Evolutionary conservation across 2,797 vertebrate species (phyloP).

Genomic region (Gadopsis marmoratus): DNA sequence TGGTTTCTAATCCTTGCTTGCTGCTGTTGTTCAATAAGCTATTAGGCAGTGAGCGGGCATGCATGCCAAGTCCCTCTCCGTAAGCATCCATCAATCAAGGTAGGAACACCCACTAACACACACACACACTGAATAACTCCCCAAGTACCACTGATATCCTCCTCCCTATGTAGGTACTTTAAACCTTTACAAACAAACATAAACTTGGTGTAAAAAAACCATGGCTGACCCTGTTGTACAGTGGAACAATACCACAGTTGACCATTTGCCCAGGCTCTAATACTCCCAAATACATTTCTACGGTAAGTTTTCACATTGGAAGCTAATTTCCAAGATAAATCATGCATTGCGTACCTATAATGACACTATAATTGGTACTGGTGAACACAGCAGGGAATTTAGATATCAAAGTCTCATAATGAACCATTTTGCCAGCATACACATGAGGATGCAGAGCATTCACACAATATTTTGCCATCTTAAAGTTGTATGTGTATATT

Average conservation of each 20-base stretch:
- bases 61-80: slow-evolving; percentile 82
- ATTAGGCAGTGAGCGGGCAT: slow-evolving; percentile 84
- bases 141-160: slow-evolving; percentile 24
- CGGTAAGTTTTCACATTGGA: background rate
- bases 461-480: background rate
- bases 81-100: slow-evolving; percentile 79
- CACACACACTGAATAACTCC: slow-evolving; percentile 46
- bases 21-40: slow-evolving; percentile 84
- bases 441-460: background rate
- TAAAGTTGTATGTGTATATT: background rate
- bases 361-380: background rate
- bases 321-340: slow-evolving; percentile 12
- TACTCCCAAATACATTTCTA: background rate
- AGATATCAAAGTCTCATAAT: slow-evolving; percentile 8
- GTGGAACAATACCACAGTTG: background rate
- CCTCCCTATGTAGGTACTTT: slow-evolving; percentile 15
- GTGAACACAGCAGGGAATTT: background rate
- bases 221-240: background rate
- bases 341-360: slow-evolving; percentile 2
- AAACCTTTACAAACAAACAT: slow-evolving; percentile 35
- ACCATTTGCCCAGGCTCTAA: background rate
- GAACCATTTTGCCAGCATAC: background rate
- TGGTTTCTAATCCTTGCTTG: slow-evolving; percentile 83
- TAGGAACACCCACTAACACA: slow-evolving; percentile 51
- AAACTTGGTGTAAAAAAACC: slow-evolving; percentile 3